A percentile compares a stretch with the other conserved stretches of the same genome.
Conservation (phyloP, 1,140 invertebrate species). For the Pseudomyrmex dendroicus region DNA sequence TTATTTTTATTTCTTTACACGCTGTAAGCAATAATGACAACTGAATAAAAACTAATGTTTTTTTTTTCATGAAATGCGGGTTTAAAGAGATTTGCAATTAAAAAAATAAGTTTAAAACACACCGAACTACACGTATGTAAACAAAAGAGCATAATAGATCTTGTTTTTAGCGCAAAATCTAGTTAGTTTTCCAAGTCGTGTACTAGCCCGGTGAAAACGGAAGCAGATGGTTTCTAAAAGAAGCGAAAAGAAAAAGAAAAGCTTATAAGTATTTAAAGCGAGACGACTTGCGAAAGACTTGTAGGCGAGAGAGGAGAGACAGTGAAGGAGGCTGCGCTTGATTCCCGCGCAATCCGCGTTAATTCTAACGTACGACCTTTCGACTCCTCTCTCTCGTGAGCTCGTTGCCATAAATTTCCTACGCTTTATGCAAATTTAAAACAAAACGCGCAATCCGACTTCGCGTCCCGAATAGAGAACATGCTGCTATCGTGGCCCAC, state of each 20-base stretch:
- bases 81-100: neutral
- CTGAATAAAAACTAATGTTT: too few relatives aligned
- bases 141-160: neutral
- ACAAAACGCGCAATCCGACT: slow-evolving; percentile 61
- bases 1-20: too few relatives aligned
- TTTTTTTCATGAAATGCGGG: too few relatives aligned
- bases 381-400: neutral
- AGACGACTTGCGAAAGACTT: neutral
- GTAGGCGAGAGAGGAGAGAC: neutral
- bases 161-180: neutral
- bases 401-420: slow-evolving; percentile 17
- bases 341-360: slow-evolving; percentile 36
- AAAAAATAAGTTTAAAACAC: neutral
- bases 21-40: too few relatives aligned
- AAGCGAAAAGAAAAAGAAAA: neutral
- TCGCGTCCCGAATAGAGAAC: slow-evolving; percentile 50
- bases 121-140: too few relatives aligned
- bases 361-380: slow-evolving; percentile 51
- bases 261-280: neutral
- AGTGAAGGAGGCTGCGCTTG: neutral
- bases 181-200: neutral
- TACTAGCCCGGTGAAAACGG: neutral
- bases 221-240: slow-evolving; percentile 1
- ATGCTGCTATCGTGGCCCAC: neutral
- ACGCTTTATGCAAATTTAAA: slow-evolving; percentile 62